Percentiles rank a stretch among this genome's conserved stretches.
phyloP scores from a whole-genome alignment of 2,888 invertebrate genomes.

The Balanococcus diminutus region DNA sequence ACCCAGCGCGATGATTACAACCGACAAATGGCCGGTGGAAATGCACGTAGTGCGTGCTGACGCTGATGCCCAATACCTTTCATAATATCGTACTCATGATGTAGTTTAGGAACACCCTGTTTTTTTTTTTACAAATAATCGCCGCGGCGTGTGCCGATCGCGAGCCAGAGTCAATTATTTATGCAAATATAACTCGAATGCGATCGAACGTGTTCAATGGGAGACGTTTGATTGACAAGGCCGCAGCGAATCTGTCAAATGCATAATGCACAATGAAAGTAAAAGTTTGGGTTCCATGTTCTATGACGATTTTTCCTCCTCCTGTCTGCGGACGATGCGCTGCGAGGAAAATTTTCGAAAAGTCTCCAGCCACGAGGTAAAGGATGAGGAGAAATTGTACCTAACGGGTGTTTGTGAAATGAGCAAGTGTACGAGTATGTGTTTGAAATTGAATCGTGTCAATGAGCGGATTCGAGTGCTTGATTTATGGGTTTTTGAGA shows the following conservation, averaged over 20 bases:
- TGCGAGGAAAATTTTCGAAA: not conserved
- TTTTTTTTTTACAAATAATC: not conserved
- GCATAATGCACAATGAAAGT: slow-evolving; percentile 10
- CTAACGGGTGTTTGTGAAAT: not conserved
- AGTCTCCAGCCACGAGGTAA: not conserved
- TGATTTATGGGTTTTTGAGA: not conserved
- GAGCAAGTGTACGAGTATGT: not conserved
- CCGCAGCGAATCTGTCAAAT: not conserved
- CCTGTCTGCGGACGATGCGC: not conserved
- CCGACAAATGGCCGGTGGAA: not conserved
- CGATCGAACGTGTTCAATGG: not conserved
- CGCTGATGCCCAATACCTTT: not conserved
- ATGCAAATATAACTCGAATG: not conserved
- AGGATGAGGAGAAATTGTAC: not conserved
- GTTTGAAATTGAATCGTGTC: not conserved
- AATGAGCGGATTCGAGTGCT: not conserved
- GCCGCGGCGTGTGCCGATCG: slow-evolving; percentile 1
- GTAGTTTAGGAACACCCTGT: slow-evolving; percentile 20
- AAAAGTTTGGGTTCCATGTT: not conserved
- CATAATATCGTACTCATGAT: not conserved
- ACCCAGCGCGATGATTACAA: not conserved
- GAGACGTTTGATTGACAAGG: slow-evolving; percentile 31
- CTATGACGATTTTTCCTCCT: not conserved
- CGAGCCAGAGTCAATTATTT: slow-evolving; percentile 5
- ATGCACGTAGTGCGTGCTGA: not conserved